A percentile compares a stretch with the other conserved stretches of the same genome.
Evolutionary conservation across 2,113 vertebrate genomes (phyloP).

Genomic region (Gasterosteus aculeatus): DNA sequence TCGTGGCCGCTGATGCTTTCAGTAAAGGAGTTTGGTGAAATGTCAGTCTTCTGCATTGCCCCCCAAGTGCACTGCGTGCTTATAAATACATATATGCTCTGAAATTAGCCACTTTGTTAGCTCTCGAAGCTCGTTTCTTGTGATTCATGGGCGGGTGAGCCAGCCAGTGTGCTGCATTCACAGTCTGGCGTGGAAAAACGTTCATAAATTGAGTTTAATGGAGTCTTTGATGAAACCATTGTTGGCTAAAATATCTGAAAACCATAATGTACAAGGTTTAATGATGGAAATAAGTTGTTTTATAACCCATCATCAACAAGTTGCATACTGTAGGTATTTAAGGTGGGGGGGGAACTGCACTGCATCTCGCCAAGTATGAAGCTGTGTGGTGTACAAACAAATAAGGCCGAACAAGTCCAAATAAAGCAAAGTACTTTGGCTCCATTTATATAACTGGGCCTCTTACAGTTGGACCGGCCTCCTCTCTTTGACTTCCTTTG

Average conservation of each 20-base stretch:
- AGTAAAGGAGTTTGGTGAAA: constrained; percentile 66
- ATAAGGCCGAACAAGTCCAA: constrained; percentile 79
- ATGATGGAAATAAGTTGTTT: constrained; percentile 63
- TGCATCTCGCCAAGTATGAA: constrained; percentile 72
- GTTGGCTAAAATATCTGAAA: constrained; percentile 50
- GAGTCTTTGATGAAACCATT: constrained; percentile 51
- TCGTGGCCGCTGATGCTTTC: constrained; percentile 71
- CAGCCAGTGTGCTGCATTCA: constrained; percentile 29
- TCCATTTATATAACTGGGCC: constrained; percentile 76
- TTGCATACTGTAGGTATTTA: constrained; percentile 65
- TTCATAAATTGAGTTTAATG: constrained; percentile 15
- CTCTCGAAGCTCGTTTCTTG: constrained; percentile 56
- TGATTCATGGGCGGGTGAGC: constrained; percentile 42
- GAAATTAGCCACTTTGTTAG: constrained; percentile 67
- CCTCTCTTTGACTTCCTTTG: constrained; percentile 71
- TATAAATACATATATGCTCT: constrained; percentile 38
- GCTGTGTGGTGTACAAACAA: constrained; percentile 79
- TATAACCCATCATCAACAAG: constrained; percentile 57
- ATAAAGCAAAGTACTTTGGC: constrained; percentile 82
- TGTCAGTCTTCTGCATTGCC: constrained; percentile 61
- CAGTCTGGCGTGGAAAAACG: constrained; percentile 28
- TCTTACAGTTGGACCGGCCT: constrained; percentile 75
- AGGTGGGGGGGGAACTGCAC: constrained; percentile 61
- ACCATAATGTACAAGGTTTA: constrained; percentile 47
- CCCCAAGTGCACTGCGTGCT: constrained; percentile 15